phyloP scores from a whole-genome alignment of 2,797 vertebrate genomes.

The Bryconaethiops microstoma region DNA sequence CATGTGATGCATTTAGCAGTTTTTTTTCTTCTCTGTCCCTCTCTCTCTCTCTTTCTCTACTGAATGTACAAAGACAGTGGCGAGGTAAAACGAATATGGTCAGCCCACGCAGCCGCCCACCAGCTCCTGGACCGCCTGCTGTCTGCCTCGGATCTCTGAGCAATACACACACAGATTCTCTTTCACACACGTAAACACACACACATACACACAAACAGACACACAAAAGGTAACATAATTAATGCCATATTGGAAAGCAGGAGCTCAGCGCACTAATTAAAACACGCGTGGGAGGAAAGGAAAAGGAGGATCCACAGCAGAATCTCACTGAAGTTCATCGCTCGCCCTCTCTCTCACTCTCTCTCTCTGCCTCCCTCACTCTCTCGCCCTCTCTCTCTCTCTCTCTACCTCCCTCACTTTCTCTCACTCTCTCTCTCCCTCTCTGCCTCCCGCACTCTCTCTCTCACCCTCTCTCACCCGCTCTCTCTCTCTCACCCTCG shows the following conservation, averaged over 20 bases:
- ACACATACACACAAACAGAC: constrained; percentile 7
- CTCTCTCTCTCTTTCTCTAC: too few species aligned
- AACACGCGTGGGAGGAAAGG: constrained; percentile 40
- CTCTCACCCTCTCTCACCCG: too few species aligned
- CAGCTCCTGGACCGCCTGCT: constrained; percentile 66
- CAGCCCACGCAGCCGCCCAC: constrained; percentile 74
- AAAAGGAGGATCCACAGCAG: constrained; percentile 12
- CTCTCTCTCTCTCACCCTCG: too few species aligned
- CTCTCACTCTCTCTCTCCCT: too few species aligned
- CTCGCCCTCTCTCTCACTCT: background rate
- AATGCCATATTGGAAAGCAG: constrained; percentile 49
- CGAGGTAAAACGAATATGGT: constrained; percentile 71
- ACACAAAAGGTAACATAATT: constrained; percentile 40
- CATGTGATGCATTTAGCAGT: constrained; percentile 45
- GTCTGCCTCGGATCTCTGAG: constrained; percentile 66
- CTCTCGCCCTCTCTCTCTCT: too few species aligned
- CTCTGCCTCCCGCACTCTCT: too few species aligned
- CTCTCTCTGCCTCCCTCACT: too few species aligned
- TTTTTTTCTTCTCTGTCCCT: background rate
- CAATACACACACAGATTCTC: constrained; percentile 16
- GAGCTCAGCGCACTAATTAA: constrained; percentile 52
- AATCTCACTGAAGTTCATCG: constrained; percentile 15
- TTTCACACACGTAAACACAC: background rate
- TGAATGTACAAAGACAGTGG: constrained; percentile 49
- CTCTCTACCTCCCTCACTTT: too few species aligned